A percentile compares a stretch with the other conserved stretches of the same genome.
Conservation (phyloP, 2,888 invertebrate genomes). For the Drosophila paranaensis region DNA sequence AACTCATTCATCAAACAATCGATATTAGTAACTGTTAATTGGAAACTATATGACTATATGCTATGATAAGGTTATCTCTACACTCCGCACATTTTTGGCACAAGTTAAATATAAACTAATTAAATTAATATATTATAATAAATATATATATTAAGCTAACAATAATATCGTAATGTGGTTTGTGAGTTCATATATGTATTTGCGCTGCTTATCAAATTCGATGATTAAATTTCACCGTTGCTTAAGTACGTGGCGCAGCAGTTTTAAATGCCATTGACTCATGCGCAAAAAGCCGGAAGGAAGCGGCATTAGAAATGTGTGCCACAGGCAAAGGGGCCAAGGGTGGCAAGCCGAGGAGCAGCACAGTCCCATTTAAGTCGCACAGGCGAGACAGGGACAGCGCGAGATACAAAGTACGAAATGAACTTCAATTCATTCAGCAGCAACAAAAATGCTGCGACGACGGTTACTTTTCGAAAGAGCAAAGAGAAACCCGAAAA, state of each 20-base stretch:
- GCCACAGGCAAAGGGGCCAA: neutral
- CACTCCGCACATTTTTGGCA: neutral
- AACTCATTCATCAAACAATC: neutral
- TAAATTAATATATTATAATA: neutral
- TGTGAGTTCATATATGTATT: constrained; percentile 5
- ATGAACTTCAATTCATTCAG: constrained; percentile 35
- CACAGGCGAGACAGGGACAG: neutral
- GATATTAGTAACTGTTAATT: constrained; percentile 1
- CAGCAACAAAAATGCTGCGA: constrained; percentile 31
- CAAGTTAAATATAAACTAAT: neutral
- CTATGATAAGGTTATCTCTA: neutral
- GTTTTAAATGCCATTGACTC: constrained; percentile 58
- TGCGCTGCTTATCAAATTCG: constrained; percentile 37
- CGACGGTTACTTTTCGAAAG: constrained; percentile 56
- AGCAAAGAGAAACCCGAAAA: constrained; percentile 4
- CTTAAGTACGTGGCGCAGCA: constrained; percentile 40
- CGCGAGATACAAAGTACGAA: neutral
- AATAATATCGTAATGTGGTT: constrained; percentile 20
- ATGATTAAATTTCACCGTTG: constrained; percentile 48
- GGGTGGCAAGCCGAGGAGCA: neutral
- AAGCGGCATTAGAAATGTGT: constrained; percentile 28
- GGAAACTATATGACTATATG: neutral
- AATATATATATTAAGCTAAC: neutral
- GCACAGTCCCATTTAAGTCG: neutral
- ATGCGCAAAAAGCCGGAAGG: constrained; percentile 60